Evolutionary conservation across 2,113 vertebrate species (phyloP), one percentile per base, ranked within the genome.

Genomic region (Rafetus swinhoei): DNA sequence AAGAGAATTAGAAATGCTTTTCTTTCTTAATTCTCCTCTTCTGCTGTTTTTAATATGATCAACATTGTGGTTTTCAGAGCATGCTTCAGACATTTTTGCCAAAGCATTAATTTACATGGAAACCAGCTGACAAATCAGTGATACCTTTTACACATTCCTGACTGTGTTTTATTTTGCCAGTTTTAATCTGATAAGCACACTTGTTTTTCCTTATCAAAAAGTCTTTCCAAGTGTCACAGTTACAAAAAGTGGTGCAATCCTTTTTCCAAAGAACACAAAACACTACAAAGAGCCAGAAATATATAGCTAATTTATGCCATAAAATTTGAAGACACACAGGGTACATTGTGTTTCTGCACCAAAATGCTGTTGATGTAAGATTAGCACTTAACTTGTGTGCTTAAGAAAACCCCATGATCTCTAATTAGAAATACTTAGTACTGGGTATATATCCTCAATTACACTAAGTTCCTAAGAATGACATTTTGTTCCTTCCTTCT

Each of bases 1-100:
- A 98, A 97, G 97, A 98, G 97, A 98, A 98, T 98, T 98, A 98
- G 98, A 97, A 98, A 98, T 98, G 98, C 97, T 98, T 98, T 98
- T 98, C 97, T 98, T 98, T 97, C 97, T 97, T 98, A 98, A 98
- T 98, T 98, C 97, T 96, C 94, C 92, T 97, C 97, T 98, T 97
- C 98, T 97, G 97, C 97, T 98, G 98, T 94, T 98, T 98, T 97
- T 98, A 98, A 98, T 98, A 97, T 97, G 92, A 98, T 97, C 89
- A 96, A 98, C 97, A 93, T 97, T 98, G 98, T 89, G 98, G 97
- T 98, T 98, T 97, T 86, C 82, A 86, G 98, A 96, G 95, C 95
- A 97, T 95, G 97, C 95, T 96, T 97, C 88, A 93, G 93, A 95
- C 86, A 87, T 96, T 97, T 97, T 94, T 97, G 97, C 97, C 98